A percentile compares a stretch with the other conserved stretches of the same genome.
phyloP scores from a whole-genome alignment of 2,888 invertebrate genomes.

The Meiosimyza platycephala region DNA sequence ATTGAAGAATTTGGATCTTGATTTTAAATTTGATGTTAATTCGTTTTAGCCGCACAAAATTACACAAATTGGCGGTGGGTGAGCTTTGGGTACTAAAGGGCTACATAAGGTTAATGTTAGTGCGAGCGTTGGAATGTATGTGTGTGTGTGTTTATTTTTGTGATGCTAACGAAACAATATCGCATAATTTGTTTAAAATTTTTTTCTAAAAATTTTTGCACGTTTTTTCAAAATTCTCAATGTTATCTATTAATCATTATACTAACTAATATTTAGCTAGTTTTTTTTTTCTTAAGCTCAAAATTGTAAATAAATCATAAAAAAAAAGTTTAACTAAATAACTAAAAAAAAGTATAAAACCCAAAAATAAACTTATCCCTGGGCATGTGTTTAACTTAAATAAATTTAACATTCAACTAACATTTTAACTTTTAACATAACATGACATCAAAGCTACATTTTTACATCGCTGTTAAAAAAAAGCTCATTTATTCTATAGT shows the following conservation, averaged over 20 bases:
- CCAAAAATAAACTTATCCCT: too few relatives aligned
- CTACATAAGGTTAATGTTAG: background rate
- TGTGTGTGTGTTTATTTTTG: conserved; percentile 1
- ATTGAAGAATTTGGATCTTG: conserved; percentile 63
- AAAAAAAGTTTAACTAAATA: too few relatives aligned
- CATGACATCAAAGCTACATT: background rate
- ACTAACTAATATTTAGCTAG: too few relatives aligned
- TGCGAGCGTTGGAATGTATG: background rate
- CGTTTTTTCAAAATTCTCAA: too few relatives aligned
- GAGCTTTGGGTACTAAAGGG: background rate
- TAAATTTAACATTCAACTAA: conserved; percentile 6
- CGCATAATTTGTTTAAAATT: too few relatives aligned
- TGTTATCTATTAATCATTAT: too few relatives aligned
- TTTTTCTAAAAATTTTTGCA: too few relatives aligned
- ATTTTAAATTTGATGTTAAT: conserved; percentile 64
- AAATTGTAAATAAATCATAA: too few relatives aligned
- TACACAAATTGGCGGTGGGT: conserved; percentile 44
- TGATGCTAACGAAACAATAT: too few relatives aligned
- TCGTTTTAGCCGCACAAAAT: conserved; percentile 57
- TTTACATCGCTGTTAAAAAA: conserved; percentile 14
- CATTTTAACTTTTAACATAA: conserved; percentile 20
- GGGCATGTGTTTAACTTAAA: too few relatives aligned
- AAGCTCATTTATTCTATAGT: conserved; percentile 31
- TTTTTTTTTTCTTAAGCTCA: too few relatives aligned
- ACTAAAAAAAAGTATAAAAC: too few relatives aligned